phyloP scores from a whole-genome alignment of 2,888 invertebrate genomes.

The Nematopogon swammerdamellus region DNA sequence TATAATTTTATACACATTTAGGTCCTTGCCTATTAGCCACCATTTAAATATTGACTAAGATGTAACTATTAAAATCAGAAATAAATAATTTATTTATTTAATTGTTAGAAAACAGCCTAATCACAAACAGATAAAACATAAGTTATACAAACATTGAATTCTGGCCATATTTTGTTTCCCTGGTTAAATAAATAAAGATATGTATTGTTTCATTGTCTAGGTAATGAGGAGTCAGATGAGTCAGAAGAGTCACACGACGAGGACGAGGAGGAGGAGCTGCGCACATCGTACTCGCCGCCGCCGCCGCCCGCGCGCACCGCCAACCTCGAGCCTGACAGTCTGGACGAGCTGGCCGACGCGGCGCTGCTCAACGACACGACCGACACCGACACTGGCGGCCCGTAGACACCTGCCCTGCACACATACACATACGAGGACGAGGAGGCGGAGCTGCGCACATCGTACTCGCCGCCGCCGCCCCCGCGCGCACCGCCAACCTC shows the following conservation, averaged over 20 bases:
- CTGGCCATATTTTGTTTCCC: too few relatives aligned
- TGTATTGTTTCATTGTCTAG: too few relatives aligned
- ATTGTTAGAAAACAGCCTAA: too few relatives aligned
- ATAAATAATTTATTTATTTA: too few relatives aligned
- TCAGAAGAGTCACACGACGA: constrained; percentile 57
- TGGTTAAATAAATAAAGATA: too few relatives aligned
- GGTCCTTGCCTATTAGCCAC: too few relatives aligned
- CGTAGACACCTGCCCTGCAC: too few relatives aligned
- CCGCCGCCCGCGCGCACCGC: constrained; percentile 26
- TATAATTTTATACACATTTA: too few relatives aligned
- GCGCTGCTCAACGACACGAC: neutral
- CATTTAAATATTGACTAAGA: too few relatives aligned
- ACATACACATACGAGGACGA: constrained; percentile 60
- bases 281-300: constrained; percentile 34
- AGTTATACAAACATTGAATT: too few relatives aligned
- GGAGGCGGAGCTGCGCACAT: constrained; percentile 46
- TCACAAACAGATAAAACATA: too few relatives aligned
- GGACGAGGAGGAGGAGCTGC: constrained; percentile 54
- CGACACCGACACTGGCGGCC: neutral
- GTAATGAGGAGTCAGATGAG: constrained; percentile 56
- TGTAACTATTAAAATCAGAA: too few relatives aligned
- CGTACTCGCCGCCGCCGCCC: constrained; percentile 27
- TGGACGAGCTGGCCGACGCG: constrained; percentile 25
- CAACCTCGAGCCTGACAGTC: constrained; percentile 35
- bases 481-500: constrained; percentile 31